Evolutionary conservation across 2,888 invertebrate species (phyloP).

Genomic region (Nasonia oneida): DNA sequence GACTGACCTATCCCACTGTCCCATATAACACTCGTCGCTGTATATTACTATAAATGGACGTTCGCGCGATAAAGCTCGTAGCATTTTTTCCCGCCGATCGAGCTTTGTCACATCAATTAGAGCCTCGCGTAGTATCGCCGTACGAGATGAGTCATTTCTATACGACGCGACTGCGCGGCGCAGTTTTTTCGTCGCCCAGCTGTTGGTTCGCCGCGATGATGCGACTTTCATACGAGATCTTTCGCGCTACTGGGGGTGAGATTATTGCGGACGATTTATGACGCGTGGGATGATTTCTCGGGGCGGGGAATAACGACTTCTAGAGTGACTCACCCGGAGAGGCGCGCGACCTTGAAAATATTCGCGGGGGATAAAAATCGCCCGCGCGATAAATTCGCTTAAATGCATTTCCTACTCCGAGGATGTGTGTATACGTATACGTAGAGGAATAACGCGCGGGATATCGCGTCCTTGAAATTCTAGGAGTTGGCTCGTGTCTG

Average conservation of each 20-base stretch:
- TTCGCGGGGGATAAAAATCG: neutral
- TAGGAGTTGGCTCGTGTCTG: slow-evolving; percentile 1
- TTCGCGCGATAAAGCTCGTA: neutral
- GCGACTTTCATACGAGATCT: neutral
- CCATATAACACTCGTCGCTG: neutral
- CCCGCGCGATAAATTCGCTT: neutral
- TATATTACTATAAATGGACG: no score
- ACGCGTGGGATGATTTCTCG: neutral
- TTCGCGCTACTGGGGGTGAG: neutral
- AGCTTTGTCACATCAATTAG: slow-evolving; percentile 3
- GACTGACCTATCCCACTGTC: neutral
- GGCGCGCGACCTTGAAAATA: neutral
- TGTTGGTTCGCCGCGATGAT: neutral
- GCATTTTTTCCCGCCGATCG: neutral
- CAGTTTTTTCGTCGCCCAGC: neutral
- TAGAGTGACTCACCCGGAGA: neutral
- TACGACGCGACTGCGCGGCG: neutral
- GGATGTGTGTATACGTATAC: neutral
- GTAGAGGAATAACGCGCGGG: neutral
- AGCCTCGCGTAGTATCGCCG: neutral
- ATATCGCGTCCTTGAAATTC: neutral
- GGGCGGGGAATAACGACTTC: neutral
- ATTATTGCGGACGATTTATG: slow-evolving; percentile 3
- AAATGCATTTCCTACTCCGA: neutral
- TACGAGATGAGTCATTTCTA: neutral